These are phyloP conservation scores for Siniperca chuatsi DNA, from an alignment of 2,113 vertebrate genomes.

Conservation along the genomic window DNA sequence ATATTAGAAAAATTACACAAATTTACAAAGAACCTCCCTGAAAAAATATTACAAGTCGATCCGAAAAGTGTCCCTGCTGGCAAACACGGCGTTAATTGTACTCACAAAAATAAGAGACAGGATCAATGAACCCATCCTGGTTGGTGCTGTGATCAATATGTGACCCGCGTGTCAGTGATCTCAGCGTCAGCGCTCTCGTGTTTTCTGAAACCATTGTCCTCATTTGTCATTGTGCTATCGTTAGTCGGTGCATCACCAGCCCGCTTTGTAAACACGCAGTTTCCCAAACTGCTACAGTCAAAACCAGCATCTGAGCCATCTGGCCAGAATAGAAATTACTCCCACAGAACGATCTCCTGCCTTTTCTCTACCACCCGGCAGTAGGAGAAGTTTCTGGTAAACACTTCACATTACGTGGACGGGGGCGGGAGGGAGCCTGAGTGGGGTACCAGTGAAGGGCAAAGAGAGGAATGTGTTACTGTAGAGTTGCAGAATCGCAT, in stretches of 20 bases:
- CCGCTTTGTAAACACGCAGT: constrained; percentile 74
- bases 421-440: constrained; percentile 55
- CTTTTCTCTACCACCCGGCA: constrained; percentile 24
- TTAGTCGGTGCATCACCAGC: constrained; percentile 62
- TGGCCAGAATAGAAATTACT: constrained; percentile 27
- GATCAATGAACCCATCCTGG: constrained; percentile 53
- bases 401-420: constrained; percentile 56
- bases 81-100: constrained; percentile 40
- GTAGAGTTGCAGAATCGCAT: constrained; percentile 21
- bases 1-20: constrained; percentile 71
- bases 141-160: constrained; percentile 47
- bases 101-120: constrained; percentile 54
- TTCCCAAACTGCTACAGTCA: constrained; percentile 54
- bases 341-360: constrained; percentile 43
- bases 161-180: constrained; percentile 31
- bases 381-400: constrained; percentile 71
- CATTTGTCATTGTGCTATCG: constrained; percentile 77
- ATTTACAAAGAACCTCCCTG: constrained; percentile 78
- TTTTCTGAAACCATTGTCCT: constrained; percentile 28
- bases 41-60: constrained; percentile 66
- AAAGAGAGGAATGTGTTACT: constrained; percentile 54
- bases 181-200: constrained; percentile 24
- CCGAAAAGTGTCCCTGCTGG: constrained; percentile 61
- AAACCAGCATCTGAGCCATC: constrained; percentile 36
- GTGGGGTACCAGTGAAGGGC: constrained; percentile 45